phyloP scores from a whole-genome alignment of 1,140 invertebrate species.

The Drosophila saltans region DNA sequence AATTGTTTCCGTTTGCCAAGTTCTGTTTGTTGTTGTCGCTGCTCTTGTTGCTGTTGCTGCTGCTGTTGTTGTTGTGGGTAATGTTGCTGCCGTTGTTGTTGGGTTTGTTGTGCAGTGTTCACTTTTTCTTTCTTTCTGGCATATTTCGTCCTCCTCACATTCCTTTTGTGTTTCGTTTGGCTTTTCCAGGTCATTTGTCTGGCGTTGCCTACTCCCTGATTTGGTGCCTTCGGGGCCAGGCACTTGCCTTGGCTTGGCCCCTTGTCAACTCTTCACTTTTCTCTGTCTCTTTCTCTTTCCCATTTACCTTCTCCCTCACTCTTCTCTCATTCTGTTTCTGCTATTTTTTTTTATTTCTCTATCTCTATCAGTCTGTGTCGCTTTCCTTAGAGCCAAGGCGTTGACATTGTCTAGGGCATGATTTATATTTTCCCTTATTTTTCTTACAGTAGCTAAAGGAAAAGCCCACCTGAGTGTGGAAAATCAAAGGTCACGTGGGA shows the following conservation, averaged over 20 bases:
- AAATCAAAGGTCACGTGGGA: conserved; percentile 19
- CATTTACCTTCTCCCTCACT: neutral
- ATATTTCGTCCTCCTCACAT: conserved; percentile 42
- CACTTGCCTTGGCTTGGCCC: conserved; percentile 51
- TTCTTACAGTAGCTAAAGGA: conserved; percentile 23
- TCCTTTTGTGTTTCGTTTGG: conserved; percentile 56
- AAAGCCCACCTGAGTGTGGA: conserved; percentile 36
- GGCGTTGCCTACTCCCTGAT: conserved; percentile 27
- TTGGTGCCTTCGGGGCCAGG: conserved; percentile 28
- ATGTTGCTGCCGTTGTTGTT: neutral
- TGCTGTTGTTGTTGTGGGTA: neutral
- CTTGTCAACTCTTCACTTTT: conserved; percentile 19
- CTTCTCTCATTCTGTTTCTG: neutral
- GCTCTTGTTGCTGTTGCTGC: neutral
- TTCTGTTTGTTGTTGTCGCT: conserved; percentile 12
- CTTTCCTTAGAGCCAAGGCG: conserved; percentile 24
- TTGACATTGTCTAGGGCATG: conserved; percentile 42
- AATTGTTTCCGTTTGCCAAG: conserved; percentile 58
- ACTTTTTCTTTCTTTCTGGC: conserved; percentile 27
- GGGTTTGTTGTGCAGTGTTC: neutral
- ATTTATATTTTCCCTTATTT: conserved; percentile 56
- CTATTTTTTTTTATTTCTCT: neutral
- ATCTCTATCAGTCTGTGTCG: conserved; percentile 21
- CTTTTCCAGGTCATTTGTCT: conserved; percentile 66
- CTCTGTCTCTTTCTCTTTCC: neutral